A percentile compares a stretch with the other conserved stretches of the same genome.
Conservation (phyloP, 2,888 invertebrate species). For the Apodemia zela region DNA sequence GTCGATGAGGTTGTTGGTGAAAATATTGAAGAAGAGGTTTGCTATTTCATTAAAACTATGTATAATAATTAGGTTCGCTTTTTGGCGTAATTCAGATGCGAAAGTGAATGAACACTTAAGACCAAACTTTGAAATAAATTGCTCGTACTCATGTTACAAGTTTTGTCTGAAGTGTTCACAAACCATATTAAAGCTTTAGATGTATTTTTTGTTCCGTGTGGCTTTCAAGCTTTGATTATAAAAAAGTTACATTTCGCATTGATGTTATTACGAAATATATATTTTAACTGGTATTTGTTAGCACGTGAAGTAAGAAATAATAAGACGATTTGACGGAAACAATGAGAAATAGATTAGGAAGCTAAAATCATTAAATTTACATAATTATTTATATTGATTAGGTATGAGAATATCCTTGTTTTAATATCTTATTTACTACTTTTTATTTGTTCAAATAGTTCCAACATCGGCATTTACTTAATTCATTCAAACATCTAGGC, state of each 20-base stretch:
- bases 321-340: too few relatives aligned
- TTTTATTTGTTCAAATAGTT: too few relatives aligned
- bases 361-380: too few relatives aligned
- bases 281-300: too few relatives aligned
- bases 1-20: constrained; percentile 71
- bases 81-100: constrained; percentile 14
- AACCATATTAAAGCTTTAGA: background rate
- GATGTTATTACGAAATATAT: background rate
- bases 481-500: too few relatives aligned
- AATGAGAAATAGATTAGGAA: too few relatives aligned
- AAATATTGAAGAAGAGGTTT: constrained; percentile 69
- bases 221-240: constrained; percentile 7
- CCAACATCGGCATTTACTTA: too few relatives aligned
- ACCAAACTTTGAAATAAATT: background rate
- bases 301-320: too few relatives aligned
- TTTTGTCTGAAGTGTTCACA: constrained; percentile 8
- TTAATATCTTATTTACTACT: too few relatives aligned
- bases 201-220: constrained; percentile 9
- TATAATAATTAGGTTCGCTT: constrained; percentile 41
- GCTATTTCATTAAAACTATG: constrained; percentile 46
- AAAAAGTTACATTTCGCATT: background rate
- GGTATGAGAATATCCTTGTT: too few relatives aligned
- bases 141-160: background rate
- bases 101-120: background rate
- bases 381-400: too few relatives aligned